Evolutionary conservation across 2,888 invertebrate species (phyloP).

Genomic region (Pyralis farinalis): DNA sequence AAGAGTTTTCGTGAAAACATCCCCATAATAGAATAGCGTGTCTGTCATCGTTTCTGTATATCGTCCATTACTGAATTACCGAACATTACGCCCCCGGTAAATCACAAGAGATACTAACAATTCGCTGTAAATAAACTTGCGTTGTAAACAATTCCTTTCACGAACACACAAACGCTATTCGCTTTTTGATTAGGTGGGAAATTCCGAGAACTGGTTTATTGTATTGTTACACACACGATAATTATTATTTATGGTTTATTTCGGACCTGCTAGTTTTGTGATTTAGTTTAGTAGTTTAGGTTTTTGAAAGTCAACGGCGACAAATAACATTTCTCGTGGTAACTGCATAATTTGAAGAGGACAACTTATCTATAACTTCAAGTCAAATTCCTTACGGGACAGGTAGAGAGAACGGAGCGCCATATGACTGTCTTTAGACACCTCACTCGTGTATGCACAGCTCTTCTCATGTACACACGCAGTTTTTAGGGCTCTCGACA

Average conservation of each 20-base stretch:
- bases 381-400: no score
- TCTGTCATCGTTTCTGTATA: constrained; percentile 44
- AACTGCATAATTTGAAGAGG: no score
- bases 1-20: constrained; percentile 20
- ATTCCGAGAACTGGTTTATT: background rate
- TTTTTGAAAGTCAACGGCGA: no score
- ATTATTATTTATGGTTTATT: background rate
- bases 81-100: constrained; percentile 42
- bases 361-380: no score
- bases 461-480: no score
- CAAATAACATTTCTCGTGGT: no score
- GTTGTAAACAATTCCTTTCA: constrained; percentile 3
- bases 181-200: constrained; percentile 1
- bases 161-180: background rate
- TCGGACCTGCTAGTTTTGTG: no score
- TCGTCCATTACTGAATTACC: constrained; percentile 51
- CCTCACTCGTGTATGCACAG: no score
- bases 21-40: constrained; percentile 39
- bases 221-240: constrained; percentile 3
- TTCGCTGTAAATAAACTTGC: constrained; percentile 16
- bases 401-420: no score
- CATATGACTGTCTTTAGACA: no score
- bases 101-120: constrained; percentile 41
- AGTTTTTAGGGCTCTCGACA: no score
- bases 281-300: no score